phyloP scores from a whole-genome alignment of 2,888 invertebrate genomes.

The Hirtodrosophila cameraria region DNA sequence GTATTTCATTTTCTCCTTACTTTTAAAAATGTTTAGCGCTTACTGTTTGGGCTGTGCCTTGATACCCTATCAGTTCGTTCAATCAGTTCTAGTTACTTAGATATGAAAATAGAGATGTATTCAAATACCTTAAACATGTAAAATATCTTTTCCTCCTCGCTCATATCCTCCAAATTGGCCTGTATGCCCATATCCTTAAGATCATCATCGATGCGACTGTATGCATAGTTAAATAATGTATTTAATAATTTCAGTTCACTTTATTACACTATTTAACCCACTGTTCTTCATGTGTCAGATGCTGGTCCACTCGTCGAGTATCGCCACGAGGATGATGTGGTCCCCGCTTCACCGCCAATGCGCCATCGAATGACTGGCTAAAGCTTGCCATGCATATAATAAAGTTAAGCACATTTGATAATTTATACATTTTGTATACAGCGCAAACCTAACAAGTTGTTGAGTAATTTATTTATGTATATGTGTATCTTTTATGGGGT shows the following conservation, averaged over 20 bases:
- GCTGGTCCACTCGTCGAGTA: constrained; percentile 87
- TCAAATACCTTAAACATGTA: constrained; percentile 82
- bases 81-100: too few species aligned
- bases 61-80: too few species aligned
- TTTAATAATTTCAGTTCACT: background rate
- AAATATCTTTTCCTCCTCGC: constrained; percentile 89
- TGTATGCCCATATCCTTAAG: constrained; percentile 87
- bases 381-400: constrained; percentile 80
- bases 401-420: constrained; percentile 77
- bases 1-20: too few species aligned
- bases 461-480: constrained; percentile 32
- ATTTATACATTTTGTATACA: constrained; percentile 71
- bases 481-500: constrained; percentile 15
- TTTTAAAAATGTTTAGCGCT: too few species aligned
- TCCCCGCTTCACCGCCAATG: constrained; percentile 85
- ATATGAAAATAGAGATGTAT: too few species aligned
- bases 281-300: constrained; percentile 91
- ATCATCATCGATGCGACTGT: constrained; percentile 92
- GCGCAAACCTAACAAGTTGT: constrained; percentile 31
- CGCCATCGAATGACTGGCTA: constrained; percentile 66
- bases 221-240: constrained; percentile 8
- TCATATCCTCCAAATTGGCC: constrained; percentile 88
- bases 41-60: too few species aligned
- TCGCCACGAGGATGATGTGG: constrained; percentile 89
- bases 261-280: constrained; percentile 84